Evolutionary conservation across 2,797 vertebrate genomes (phyloP).

Genomic region (Poeciliopsis infans): DNA sequence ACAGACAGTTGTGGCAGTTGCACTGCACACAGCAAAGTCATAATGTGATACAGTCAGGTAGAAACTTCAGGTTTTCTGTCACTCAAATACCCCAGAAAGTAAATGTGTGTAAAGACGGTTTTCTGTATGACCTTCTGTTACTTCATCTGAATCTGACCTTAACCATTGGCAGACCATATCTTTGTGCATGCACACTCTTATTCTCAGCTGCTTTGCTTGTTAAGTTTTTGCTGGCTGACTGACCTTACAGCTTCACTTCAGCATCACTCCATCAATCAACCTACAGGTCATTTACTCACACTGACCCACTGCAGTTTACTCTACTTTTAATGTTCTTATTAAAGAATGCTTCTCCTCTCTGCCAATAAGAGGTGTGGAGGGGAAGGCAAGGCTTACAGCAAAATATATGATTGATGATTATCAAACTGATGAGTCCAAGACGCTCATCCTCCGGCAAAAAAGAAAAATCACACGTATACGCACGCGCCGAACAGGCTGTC

Average conservation of each 20-base stretch:
- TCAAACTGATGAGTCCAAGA: conserved; percentile 21
- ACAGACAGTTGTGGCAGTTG: conserved; percentile 18
- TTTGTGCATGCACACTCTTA: background rate
- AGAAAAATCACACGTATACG: conserved; percentile 1
- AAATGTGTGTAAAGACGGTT: conserved; percentile 9
- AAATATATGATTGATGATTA: background rate
- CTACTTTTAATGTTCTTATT: conserved; percentile 4
- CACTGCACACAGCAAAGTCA: background rate
- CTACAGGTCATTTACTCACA: conserved; percentile 21
- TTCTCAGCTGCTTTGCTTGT: conserved; percentile 71
- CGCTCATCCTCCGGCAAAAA: conserved; percentile 10
- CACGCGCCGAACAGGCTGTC: conserved; percentile 18
- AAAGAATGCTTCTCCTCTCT: conserved; percentile 1
- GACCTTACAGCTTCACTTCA: conserved; percentile 39
- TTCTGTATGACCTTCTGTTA: conserved; percentile 42
- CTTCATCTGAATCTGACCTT: conserved; percentile 63
- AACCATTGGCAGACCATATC: conserved; percentile 49
- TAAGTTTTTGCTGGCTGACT: conserved; percentile 49
- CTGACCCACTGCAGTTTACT: conserved; percentile 2
- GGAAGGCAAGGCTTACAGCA: background rate
- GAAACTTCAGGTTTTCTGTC: conserved; percentile 6
- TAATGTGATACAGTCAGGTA: conserved; percentile 22
- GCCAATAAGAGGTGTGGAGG: background rate
- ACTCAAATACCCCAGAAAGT: background rate
- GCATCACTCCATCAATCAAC: conserved; percentile 3